A percentile compares a stretch with the other conserved stretches of the same genome.
Evolutionary conservation across 2,113 vertebrate species (phyloP).

Genomic region (Spizaetus ornatus): DNA sequence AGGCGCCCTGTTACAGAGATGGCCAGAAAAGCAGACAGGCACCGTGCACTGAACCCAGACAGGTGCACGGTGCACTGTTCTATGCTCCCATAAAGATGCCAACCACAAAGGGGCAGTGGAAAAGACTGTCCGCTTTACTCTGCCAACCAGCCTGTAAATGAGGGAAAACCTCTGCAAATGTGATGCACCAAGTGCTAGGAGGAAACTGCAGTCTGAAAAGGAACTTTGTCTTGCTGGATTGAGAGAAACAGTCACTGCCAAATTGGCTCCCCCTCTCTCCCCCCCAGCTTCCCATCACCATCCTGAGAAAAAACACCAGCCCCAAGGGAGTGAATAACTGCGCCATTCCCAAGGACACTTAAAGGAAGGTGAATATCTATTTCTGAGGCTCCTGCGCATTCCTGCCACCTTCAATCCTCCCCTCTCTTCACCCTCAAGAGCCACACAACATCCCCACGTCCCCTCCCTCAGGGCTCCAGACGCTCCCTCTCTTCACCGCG

Average conservation of each 20-base stretch:
- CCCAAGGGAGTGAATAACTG: background rate
- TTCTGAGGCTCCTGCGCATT: background rate
- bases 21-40: background rate
- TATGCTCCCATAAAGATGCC: background rate
- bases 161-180: background rate
- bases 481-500: background rate
- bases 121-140: background rate
- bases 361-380: background rate
- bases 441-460: background rate
- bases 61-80: background rate
- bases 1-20: background rate
- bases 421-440: background rate
- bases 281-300: background rate
- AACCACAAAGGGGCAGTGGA: background rate
- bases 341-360: constrained; percentile 15
- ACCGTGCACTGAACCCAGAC: background rate
- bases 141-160: background rate
- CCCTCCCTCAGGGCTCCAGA: background rate
- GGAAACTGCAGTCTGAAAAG: background rate
- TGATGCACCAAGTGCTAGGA: background rate
- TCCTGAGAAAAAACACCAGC: background rate
- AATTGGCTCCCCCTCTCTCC: background rate
- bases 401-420: background rate
- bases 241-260: background rate
- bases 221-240: background rate